Conservation (phyloP, 2,113 vertebrate genomes). For the Brachyistius frenatus region DNA sequence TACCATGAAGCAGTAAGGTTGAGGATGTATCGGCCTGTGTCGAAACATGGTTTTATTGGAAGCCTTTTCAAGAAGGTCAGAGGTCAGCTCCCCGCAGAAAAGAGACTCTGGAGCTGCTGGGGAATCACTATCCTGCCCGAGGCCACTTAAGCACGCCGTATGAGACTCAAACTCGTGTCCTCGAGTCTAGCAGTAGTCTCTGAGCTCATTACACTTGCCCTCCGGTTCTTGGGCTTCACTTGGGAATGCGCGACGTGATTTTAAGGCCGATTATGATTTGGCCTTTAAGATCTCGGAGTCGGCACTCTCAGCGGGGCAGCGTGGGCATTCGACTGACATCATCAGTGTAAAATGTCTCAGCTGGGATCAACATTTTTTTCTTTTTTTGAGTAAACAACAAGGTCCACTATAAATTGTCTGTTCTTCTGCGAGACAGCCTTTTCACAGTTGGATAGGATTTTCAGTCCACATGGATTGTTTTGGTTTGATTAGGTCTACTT, state of each 20-base stretch:
- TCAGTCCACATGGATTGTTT: neutral
- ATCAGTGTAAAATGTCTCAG: conserved; percentile 5
- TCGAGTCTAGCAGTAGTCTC: neutral
- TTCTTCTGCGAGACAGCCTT: conserved; percentile 18
- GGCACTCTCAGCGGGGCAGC: conserved; percentile 1
- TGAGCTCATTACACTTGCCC: conserved; percentile 30
- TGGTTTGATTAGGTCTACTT: conserved; percentile 13
- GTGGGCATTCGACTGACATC: conserved; percentile 9
- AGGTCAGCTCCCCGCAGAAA: neutral
- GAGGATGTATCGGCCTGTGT: neutral
- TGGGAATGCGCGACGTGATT: conserved; percentile 26
- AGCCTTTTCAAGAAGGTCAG: neutral
- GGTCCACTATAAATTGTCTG: neutral
- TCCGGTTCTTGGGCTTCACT: conserved; percentile 24
- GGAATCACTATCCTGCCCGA: neutral
- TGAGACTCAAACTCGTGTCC: conserved; percentile 20
- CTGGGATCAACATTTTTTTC: neutral
- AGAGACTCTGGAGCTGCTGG: neutral
- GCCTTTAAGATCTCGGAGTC: conserved; percentile 8
- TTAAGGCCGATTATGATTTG: conserved; percentile 32
- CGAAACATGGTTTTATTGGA: neutral
- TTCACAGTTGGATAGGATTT: conserved; percentile 38
- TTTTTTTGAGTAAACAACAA: conserved; percentile 5
- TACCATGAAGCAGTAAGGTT: neutral
- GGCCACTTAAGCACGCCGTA: neutral